A percentile compares a stretch with the other conserved stretches of the same genome.
These are phyloP conservation scores for Pocillopora grandis DNA, from an alignment of 92 coral and sea anemone species.

Conservation along the genomic window DNA sequence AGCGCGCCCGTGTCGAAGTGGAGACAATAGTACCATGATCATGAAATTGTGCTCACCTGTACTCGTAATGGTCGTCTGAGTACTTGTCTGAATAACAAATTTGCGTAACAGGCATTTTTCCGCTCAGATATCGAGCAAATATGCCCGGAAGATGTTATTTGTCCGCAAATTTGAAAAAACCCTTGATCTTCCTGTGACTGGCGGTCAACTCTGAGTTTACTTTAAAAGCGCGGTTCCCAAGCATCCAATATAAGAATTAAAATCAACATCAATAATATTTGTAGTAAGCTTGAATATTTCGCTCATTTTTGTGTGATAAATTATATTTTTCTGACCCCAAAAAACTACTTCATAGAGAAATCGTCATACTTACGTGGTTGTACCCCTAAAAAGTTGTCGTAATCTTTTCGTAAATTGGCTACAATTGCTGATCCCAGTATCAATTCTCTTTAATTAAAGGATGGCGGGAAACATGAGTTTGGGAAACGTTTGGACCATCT, in stretches of 20 bases:
- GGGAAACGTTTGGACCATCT: neutral
- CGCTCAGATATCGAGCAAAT: neutral
- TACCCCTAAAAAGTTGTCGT: neutral
- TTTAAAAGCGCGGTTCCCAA: slow-evolving; percentile 28
- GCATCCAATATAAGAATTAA: slow-evolving; percentile 1
- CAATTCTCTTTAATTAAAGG: neutral
- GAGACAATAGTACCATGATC: neutral
- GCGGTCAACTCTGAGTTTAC: neutral
- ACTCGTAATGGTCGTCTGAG: slow-evolving; percentile 79
- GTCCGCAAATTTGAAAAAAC: neutral
- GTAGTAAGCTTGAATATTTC: neutral
- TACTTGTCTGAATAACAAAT: slow-evolving; percentile 90
- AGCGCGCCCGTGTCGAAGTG: neutral
- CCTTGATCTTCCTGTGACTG: neutral
- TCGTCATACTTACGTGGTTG: neutral
- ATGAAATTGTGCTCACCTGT: slow-evolving; percentile 60
- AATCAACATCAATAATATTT: neutral
- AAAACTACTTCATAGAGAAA: neutral
- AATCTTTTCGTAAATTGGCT: neutral
- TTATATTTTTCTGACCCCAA: neutral
- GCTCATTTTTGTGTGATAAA: neutral
- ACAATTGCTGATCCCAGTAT: neutral
- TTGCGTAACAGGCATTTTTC: slow-evolving; percentile 58
- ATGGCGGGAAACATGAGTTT: slow-evolving; percentile 41
- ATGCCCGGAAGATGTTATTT: neutral